phyloP scores from a whole-genome alignment of 2,113 vertebrate species.

The Nibea coibor region DNA sequence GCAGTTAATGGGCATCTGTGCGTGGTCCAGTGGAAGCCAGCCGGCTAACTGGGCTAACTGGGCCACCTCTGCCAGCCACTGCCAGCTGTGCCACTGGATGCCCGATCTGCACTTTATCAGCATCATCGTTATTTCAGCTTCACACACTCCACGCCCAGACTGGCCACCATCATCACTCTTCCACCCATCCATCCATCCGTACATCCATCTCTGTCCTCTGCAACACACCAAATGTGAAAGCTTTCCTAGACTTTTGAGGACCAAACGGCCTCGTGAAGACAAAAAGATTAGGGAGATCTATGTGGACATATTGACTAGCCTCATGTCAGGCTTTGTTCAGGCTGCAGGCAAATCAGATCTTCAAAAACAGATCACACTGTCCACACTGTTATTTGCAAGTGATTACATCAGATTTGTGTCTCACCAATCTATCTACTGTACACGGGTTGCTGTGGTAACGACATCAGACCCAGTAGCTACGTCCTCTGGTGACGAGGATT shows the following conservation, averaged over 20 bases:
- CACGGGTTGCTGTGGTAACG: no score
- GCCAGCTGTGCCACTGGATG: conserved; percentile 84
- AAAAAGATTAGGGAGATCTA: neutral
- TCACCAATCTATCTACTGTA: no score
- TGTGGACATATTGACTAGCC: neutral
- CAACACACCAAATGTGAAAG: neutral
- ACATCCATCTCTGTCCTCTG: neutral
- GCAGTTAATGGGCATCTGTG: conserved; percentile 87
- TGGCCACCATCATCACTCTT: conserved; percentile 42
- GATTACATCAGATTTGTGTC: no score
- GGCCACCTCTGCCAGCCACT: conserved; percentile 74
- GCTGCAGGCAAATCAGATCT: no score
- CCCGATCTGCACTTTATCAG: conserved; percentile 69
- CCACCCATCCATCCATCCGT: conserved; percentile 19
- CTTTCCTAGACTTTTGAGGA: neutral
- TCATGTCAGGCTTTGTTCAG: neutral
- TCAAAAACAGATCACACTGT: no score
- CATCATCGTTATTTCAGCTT: conserved; percentile 82
- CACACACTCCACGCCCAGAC: conserved; percentile 61
- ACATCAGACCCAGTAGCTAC: no score
- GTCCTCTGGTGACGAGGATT: no score
- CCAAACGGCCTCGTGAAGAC: neutral
- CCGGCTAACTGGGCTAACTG: conserved; percentile 79
- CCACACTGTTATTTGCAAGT: no score
- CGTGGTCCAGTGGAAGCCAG: conserved; percentile 82